Evolutionary conservation across 2,888 invertebrate species (phyloP).

Genomic region (Torymus texanus): DNA sequence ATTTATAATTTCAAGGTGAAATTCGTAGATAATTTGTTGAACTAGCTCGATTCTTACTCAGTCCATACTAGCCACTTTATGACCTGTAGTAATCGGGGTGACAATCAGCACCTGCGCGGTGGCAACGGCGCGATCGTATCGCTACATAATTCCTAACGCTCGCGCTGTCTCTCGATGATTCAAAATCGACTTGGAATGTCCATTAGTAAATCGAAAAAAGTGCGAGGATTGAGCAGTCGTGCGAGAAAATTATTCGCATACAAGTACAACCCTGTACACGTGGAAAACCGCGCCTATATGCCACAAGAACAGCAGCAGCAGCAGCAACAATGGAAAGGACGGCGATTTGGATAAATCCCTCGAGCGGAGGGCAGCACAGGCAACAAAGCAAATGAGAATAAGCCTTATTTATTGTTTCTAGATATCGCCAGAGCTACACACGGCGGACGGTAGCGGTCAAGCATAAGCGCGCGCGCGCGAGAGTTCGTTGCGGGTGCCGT

Average conservation of each 20-base stretch:
- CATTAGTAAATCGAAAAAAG: constrained; percentile 10
- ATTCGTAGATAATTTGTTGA: constrained; percentile 23
- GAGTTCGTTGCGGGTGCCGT: constrained; percentile 7
- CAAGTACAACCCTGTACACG: background rate
- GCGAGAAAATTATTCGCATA: background rate
- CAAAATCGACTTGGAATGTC: constrained; percentile 38
- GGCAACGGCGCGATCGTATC: constrained; percentile 4
- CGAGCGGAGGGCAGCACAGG: background rate
- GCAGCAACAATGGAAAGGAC: constrained; percentile 21
- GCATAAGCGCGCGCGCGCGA: background rate
- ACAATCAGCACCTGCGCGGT: constrained; percentile 30
- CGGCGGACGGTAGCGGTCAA: background rate
- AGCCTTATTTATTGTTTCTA: constrained; percentile 54
- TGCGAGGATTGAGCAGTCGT: background rate
- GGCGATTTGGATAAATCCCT: constrained; percentile 30
- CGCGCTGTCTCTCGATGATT: constrained; percentile 6
- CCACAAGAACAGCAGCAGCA: background rate
- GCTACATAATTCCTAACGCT: background rate
- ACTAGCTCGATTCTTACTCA: constrained; percentile 6
- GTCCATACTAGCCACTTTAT: constrained; percentile 8
- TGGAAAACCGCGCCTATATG: background rate
- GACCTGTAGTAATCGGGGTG: background rate
- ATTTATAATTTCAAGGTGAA: constrained; percentile 15
- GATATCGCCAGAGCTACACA: constrained; percentile 15
- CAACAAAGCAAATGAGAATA: constrained; percentile 54